These are phyloP conservation scores for Poecilia velifera DNA, from an alignment of 2,797 vertebrate genomes.

Conservation along the genomic window DNA sequence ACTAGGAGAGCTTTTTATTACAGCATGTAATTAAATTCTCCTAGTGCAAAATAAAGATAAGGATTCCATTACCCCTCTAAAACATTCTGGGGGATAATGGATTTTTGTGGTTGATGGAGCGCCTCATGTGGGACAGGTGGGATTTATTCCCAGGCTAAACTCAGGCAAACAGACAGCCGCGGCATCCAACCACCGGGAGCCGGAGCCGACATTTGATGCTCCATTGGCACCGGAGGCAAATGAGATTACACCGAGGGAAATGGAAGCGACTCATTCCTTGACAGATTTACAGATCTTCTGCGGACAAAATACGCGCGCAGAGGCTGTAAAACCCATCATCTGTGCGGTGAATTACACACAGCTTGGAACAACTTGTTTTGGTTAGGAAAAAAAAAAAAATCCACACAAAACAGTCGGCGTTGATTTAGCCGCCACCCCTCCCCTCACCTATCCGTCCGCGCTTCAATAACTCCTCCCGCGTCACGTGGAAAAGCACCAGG, in stretches of 20 bases:
- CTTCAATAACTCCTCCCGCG: conserved; percentile 17
- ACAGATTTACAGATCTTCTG: conserved; percentile 85
- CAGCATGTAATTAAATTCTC: conserved; percentile 76
- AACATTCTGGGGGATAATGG: conserved; percentile 79
- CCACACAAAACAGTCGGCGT: conserved; percentile 55
- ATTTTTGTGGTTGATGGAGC: conserved; percentile 78
- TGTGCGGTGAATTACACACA: conserved; percentile 81
- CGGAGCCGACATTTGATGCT: conserved; percentile 75
- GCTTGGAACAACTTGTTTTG: conserved; percentile 81
- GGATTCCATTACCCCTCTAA: conserved; percentile 82
- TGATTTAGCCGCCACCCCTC: conserved; percentile 72
- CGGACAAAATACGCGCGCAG: conserved; percentile 76
- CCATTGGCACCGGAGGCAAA: conserved; percentile 82
- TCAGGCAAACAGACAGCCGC: conserved; percentile 43
- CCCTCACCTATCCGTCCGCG: background rate
- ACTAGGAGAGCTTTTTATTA: conserved; percentile 54
- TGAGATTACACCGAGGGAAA: conserved; percentile 79
- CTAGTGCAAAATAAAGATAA: conserved; percentile 82
- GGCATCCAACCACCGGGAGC: conserved; percentile 53
- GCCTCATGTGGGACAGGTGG: conserved; percentile 78
- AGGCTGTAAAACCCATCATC: conserved; percentile 85
- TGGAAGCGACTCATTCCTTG: conserved; percentile 78
- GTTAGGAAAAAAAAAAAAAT: conserved; percentile 67
- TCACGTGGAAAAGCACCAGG: conserved; percentile 27
- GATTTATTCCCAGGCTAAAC: conserved; percentile 70